Evolutionary conservation across 2,113 vertebrate species (phyloP).

Genomic region (Otus sunia): DNA sequence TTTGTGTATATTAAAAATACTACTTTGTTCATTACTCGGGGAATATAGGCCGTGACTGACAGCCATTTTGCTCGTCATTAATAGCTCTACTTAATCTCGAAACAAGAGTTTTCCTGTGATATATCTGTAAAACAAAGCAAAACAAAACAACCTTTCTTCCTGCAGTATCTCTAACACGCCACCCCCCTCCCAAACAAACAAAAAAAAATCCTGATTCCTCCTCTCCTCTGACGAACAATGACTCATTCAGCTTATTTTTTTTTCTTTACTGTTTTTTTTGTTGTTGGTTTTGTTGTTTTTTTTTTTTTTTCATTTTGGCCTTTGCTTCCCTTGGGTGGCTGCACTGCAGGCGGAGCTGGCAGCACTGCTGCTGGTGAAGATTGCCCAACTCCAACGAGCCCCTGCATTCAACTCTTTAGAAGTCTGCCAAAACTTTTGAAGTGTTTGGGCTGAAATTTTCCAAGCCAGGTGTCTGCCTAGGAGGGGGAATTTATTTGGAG

Average conservation of each 20-base stretch:
- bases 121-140: constrained; percentile 23
- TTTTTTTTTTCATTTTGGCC: neutral
- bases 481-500: neutral
- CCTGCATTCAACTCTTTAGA: neutral
- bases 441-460: neutral
- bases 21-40: neutral
- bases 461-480: constrained; percentile 1
- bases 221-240: neutral
- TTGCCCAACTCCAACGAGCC: neutral
- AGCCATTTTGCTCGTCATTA: neutral
- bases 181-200: neutral
- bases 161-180: neutral
- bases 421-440: neutral
- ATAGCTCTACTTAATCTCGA: neutral
- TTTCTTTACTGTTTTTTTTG: neutral
- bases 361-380: fast-evolving
- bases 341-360: neutral
- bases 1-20: neutral
- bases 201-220: neutral
- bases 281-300: too few species aligned
- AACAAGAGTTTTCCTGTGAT: constrained; percentile 15
- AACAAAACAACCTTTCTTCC: constrained; percentile 36
- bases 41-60: neutral
- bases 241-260: constrained; percentile 2
- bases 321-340: neutral